Conservation (phyloP, 2,888 invertebrate species). For the Coelinius sp. region DNA sequence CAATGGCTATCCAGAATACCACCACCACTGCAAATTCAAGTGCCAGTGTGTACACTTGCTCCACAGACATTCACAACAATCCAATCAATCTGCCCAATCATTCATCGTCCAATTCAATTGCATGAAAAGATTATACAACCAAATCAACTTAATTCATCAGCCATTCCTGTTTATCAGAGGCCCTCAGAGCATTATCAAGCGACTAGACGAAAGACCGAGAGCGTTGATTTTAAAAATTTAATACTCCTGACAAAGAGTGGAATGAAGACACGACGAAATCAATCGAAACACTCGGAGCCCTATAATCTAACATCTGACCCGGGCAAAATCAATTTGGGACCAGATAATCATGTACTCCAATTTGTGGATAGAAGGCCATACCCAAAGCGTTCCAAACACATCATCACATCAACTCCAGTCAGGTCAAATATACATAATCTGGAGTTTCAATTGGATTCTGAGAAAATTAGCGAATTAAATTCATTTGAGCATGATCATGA, state of each 20-base stretch:
- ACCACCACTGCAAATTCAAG: constrained; percentile 56
- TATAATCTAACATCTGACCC: constrained; percentile 52
- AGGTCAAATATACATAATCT: constrained; percentile 49
- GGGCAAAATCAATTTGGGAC: constrained; percentile 52
- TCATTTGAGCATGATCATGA: background rate
- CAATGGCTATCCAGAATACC: constrained; percentile 62
- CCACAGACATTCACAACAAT: constrained; percentile 55
- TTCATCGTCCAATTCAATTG: constrained; percentile 56
- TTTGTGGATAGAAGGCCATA: constrained; percentile 56
- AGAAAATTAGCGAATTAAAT: background rate
- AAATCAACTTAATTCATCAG: constrained; percentile 42
- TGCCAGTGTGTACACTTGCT: constrained; percentile 49
- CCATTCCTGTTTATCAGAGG: constrained; percentile 65
- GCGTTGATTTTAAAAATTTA: constrained; percentile 66
- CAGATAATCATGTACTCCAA: constrained; percentile 48
- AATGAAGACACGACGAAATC: constrained; percentile 58
- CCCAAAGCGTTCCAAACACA: constrained; percentile 51
- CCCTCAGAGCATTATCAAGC: constrained; percentile 59
- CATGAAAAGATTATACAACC: constrained; percentile 48
- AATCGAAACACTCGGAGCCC: constrained; percentile 53
- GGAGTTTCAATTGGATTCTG: constrained; percentile 45
- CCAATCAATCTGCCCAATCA: constrained; percentile 56
- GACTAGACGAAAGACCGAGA: constrained; percentile 56
- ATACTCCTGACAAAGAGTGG: constrained; percentile 65
- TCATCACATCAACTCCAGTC: constrained; percentile 49